phyloP scores from a whole-genome alignment of 2,113 vertebrate species.

The Ailuropoda melanoleuca region DNA sequence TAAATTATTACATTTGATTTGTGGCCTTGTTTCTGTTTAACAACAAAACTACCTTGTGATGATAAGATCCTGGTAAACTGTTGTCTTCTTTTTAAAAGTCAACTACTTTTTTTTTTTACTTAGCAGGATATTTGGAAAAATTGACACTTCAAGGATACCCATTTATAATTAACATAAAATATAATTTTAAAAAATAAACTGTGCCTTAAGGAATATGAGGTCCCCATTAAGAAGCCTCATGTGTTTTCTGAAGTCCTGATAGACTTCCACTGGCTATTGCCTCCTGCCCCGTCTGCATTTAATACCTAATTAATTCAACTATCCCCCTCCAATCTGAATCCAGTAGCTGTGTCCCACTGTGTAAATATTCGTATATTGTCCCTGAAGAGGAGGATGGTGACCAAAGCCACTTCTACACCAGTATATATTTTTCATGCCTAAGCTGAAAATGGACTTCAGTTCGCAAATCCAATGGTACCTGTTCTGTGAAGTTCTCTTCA shows the following conservation, averaged over 20 bases:
- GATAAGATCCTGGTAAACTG: conserved; percentile 2
- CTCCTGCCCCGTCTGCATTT: background rate
- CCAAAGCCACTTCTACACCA: background rate
- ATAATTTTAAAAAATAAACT: background rate
- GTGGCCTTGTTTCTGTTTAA: background rate
- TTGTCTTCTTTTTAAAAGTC: conserved; percentile 37
- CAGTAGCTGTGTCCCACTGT: background rate
- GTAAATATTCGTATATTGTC: background rate
- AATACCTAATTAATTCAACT: background rate
- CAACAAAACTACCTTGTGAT: background rate
- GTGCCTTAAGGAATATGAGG: background rate
- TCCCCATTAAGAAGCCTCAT: background rate
- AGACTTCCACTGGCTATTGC: background rate
- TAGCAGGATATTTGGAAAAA: background rate
- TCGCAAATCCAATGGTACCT: background rate
- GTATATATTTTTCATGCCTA: background rate
- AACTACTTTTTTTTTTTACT: background rate
- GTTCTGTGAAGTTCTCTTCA: background rate
- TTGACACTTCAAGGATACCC: background rate
- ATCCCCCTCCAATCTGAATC: background rate
- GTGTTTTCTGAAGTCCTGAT: background rate
- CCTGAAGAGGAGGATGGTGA: background rate
- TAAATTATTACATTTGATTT: conserved; percentile 31
- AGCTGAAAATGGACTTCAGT: conserved; percentile 7
- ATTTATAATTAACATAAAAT: conserved; percentile 36